phyloP scores from a whole-genome alignment of 2,113 vertebrate genomes.

The Sebastes schlegelii region DNA sequence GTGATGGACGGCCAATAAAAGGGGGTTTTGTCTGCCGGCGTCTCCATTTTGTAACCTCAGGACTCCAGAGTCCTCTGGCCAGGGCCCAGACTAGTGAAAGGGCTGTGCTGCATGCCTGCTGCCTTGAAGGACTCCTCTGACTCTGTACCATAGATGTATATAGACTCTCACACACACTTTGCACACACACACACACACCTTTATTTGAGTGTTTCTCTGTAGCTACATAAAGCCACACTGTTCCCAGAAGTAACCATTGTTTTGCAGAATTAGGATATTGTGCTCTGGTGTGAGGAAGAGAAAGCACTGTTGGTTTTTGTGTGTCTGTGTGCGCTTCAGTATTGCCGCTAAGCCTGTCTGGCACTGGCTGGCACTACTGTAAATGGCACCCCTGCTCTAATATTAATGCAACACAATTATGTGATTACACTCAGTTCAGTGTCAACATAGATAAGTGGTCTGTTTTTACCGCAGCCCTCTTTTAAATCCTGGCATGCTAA shows the following conservation, averaged over 20 bases:
- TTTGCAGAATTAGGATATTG: slow-evolving; percentile 15
- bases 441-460: slow-evolving; percentile 56
- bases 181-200: background rate
- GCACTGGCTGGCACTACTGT: slow-evolving; percentile 37
- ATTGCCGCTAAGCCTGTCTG: slow-evolving; percentile 43
- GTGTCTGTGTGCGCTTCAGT: slow-evolving; percentile 7
- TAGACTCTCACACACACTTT: background rate
- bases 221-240: background rate
- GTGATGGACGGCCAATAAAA: slow-evolving; percentile 77
- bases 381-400: slow-evolving; percentile 68
- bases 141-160: slow-evolving; percentile 1
- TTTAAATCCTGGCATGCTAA: slow-evolving; percentile 28
- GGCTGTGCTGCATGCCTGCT: slow-evolving; percentile 33
- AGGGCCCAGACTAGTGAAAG: slow-evolving; percentile 70
- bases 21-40: slow-evolving; percentile 73
- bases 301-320: slow-evolving; percentile 14
- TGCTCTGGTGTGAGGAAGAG: background rate
- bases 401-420: slow-evolving; percentile 78
- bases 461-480: slow-evolving; percentile 41
- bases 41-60: slow-evolving; percentile 80
- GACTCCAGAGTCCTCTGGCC: slow-evolving; percentile 72
- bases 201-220: background rate
- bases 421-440: slow-evolving; percentile 68
- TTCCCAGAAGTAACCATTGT: background rate
- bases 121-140: slow-evolving; percentile 53